Percentiles rank a stretch among this genome's conserved stretches.
These are phyloP conservation scores for Bucco capensis DNA, from an alignment of 2,113 vertebrate species.

Conservation along the genomic window DNA sequence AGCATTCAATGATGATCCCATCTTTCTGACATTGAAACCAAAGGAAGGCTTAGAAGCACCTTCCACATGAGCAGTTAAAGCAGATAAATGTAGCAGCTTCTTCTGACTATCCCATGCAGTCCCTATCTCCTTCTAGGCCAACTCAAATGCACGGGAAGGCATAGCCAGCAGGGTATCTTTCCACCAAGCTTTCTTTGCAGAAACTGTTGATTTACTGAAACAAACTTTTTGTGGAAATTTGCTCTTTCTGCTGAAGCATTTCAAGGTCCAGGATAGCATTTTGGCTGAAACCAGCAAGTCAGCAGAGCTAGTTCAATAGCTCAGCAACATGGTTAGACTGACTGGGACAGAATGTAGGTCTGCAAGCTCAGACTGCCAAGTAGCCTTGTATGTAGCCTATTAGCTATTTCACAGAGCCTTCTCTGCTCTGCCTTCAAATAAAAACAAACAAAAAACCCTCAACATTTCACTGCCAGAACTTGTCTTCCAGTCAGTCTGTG, in stretches of 20 bases:
- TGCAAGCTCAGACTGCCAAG: not conserved
- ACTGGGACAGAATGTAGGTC: not conserved
- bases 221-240: accelerated
- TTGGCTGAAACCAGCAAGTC: not conserved
- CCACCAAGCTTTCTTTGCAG: not conserved
- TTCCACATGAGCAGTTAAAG: accelerated
- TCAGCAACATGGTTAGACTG: not conserved
- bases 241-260: not conserved
- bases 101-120: not conserved
- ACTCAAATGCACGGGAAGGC: accelerated
- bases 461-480: not conserved
- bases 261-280: not conserved
- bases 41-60: not conserved
- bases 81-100: not conserved
- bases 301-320: not conserved
- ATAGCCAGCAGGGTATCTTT: not conserved
- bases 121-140: not conserved
- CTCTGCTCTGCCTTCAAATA: not conserved
- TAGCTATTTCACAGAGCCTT: not conserved
- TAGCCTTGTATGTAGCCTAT: not conserved
- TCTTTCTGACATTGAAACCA: not conserved
- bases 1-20: not conserved
- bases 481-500: not conserved
- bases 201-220: not conserved
- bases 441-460: not conserved